Evolutionary conservation across 2,797 vertebrate species (phyloP).

Genomic region (Emys orbicularis): DNA sequence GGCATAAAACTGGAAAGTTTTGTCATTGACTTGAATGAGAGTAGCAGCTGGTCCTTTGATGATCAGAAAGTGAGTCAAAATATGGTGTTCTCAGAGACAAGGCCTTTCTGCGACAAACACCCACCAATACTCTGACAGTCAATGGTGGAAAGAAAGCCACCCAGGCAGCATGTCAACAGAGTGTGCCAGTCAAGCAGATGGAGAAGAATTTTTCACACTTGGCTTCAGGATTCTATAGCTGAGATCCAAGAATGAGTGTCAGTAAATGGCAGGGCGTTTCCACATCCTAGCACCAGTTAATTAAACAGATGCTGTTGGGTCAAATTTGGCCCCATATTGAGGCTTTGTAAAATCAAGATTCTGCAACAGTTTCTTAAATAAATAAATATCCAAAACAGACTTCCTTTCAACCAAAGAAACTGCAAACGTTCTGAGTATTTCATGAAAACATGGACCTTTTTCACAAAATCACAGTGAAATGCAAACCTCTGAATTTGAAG

Average conservation of each 20-base stretch:
- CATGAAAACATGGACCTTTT: not conserved
- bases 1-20: too few species aligned
- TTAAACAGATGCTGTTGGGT: slow-evolving; percentile 2
- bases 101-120: not conserved
- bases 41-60: not conserved
- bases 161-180: not conserved
- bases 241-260: slow-evolving; percentile 16
- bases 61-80: not conserved
- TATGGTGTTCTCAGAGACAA: slow-evolving; percentile 13
- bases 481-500: not conserved
- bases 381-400: slow-evolving; percentile 3
- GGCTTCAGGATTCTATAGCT: not conserved
- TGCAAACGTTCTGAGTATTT: not conserved
- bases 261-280: not conserved
- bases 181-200: not conserved
- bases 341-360: slow-evolving; percentile 10
- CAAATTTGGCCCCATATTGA: slow-evolving; percentile 13
- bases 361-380: slow-evolving; percentile 4
- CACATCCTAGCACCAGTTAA: not conserved
- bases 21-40: too few species aligned
- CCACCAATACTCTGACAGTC: slow-evolving; percentile 5
- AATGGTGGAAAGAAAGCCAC: slow-evolving; percentile 17
- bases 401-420: not conserved
- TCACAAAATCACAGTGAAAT: slow-evolving; percentile 6
- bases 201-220: slow-evolving; percentile 30